Base-by-base conservation (phyloP, 2,888 invertebrate genomes). In the Thereva unica region DNA sequence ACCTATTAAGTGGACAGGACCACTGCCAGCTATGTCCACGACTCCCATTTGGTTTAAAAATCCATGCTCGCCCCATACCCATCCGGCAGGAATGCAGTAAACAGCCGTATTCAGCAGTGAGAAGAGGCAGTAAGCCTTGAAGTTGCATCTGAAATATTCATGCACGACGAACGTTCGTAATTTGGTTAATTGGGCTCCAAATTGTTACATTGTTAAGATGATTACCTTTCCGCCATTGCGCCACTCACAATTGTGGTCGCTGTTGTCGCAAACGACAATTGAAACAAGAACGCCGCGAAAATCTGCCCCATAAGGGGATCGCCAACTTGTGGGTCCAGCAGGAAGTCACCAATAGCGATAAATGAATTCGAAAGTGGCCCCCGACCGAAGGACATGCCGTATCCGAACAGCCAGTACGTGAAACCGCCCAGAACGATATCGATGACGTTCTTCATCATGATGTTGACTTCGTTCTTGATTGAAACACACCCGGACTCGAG, bases 401-500 rank as follows among this genome's bases (percentile, higher is more conserved):
- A 97, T 0, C 97, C 97, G 77, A 96, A 94, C 42, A 93, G 85
- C 97, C 97, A 97, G 80, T 96, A 97, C 0, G 95, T 94, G 47
- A 80, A 80, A 5, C 89, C 96, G 3, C 96, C 96, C 23, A 97
- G 85, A 0, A 94, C 92, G 59, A 97, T 94, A 74, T 97, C 96
- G 0, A 93, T 92, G 0, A 95, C 88, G 76, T 96, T 96, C 80
- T 97, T 97, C 91, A 97, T 94, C 96, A 97, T 96, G 67, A 97
- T 95, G 78, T 96, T 96, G 0, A 95, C 94, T 83, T 96, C 95
- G 77, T 96, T 96, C 81, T 95, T 94, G 63, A 93, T 85, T 0
- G 93, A 93, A 0, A 96, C 95, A 74, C 92, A 93, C 1, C 96
- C 96, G 0, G 95, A 93, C 78, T 96, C 96, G 72, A 96, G 80